These are phyloP conservation scores for Polydrusus cervinus DNA, from an alignment of 2,888 invertebrate genomes.

Conservation along the genomic window DNA sequence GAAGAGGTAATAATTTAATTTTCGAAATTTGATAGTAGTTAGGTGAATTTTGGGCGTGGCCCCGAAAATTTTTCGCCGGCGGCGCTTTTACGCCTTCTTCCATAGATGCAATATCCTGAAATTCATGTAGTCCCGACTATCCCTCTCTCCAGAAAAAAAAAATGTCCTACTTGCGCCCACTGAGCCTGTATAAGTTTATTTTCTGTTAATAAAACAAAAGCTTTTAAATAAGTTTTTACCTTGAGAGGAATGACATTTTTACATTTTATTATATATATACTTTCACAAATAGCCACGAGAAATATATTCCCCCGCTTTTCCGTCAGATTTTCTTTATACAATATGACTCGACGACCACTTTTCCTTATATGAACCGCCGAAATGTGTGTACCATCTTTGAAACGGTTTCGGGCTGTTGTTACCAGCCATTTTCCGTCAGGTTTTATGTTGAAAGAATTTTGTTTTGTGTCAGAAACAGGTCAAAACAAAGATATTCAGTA, in stretches of 20 bases:
- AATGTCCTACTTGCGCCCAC: too few species aligned
- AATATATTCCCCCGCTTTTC: conserved; percentile 33
- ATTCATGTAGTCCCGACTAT: too few species aligned
- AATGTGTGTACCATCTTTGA: conserved; percentile 29
- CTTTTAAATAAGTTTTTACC: not conserved
- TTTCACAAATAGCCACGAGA: not conserved
- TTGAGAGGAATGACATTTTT: not conserved
- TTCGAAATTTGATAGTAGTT: too few species aligned
- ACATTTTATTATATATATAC: conserved; percentile 5
- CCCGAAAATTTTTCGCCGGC: too few species aligned
- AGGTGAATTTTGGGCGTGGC: too few species aligned
- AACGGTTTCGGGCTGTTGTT: conserved; percentile 29
- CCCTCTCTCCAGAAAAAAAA: too few species aligned
- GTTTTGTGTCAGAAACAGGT: conserved; percentile 37
- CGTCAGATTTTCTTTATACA: conserved; percentile 33
- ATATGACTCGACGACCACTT: conserved; percentile 36
- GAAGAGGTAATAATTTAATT: too few species aligned
- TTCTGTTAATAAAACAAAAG: too few species aligned
- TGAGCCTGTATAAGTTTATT: too few species aligned
- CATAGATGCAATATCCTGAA: too few species aligned
- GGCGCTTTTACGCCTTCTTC: too few species aligned
- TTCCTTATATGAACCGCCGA: conserved; percentile 39
- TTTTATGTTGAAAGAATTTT: conserved; percentile 44
- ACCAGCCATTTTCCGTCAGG: conserved; percentile 35
- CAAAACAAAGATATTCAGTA: conserved; percentile 29